Evolutionary conservation across 2,797 vertebrate genomes (phyloP).

Genomic region (Rhinella marina): DNA sequence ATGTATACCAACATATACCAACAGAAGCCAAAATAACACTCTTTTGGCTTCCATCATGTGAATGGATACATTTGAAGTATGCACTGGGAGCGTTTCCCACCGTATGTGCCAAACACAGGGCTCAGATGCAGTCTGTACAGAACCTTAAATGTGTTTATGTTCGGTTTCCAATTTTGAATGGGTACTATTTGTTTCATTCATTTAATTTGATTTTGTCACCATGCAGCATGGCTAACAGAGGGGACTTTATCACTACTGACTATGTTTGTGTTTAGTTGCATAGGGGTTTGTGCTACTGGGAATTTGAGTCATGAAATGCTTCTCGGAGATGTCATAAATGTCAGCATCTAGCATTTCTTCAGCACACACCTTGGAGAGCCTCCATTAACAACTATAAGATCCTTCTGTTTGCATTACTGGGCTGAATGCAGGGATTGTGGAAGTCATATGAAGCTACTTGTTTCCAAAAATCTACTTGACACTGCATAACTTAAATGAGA

Average conservation of each 20-base stretch:
- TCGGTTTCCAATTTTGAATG: neutral
- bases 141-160: neutral
- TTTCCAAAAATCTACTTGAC: neutral
- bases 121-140: no score
- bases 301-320: conserved; percentile 31
- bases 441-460: neutral
- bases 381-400: conserved; percentile 38
- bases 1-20: no score
- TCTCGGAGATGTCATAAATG: conserved; percentile 52
- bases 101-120: no score
- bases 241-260: conserved; percentile 9
- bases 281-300: conserved; percentile 4
- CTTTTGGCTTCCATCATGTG: no score
- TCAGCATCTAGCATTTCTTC: conserved; percentile 46
- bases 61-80: no score
- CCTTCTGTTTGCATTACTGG: neutral
- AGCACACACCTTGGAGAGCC: conserved; percentile 39
- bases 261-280: conserved; percentile 12
- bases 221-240: conserved; percentile 9
- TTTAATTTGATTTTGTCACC: neutral
- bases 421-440: conserved; percentile 52
- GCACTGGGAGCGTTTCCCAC: no score
- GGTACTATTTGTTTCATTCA: neutral
- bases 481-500: neutral
- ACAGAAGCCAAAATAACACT: no score